phyloP scores from a whole-genome alignment of 2,113 vertebrate genomes.

The Recurvirostra avosetta region DNA sequence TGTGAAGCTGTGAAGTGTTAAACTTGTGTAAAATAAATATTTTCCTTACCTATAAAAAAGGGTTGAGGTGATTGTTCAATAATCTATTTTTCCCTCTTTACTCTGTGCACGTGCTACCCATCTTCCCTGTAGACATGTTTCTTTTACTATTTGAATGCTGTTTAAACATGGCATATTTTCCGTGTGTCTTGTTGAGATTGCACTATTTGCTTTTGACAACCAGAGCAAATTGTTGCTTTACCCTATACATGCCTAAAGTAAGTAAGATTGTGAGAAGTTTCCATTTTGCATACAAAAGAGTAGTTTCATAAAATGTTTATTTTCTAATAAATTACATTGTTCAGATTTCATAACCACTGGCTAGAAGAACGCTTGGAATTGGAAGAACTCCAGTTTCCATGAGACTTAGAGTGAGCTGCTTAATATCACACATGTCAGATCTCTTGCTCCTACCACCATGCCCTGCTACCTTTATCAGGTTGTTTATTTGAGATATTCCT shows the following conservation, averaged over 20 bases:
- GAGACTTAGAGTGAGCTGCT: background rate
- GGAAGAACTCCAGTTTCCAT: background rate
- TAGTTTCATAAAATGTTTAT: background rate
- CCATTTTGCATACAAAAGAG: background rate
- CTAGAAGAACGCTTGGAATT: background rate
- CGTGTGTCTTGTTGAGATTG: background rate
- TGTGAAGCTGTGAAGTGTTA: background rate
- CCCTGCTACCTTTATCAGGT: background rate
- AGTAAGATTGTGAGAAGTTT: background rate
- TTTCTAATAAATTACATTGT: background rate
- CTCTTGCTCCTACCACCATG: background rate
- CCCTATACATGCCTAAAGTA: background rate
- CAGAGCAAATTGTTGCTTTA: background rate
- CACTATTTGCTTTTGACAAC: background rate
- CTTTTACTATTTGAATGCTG: background rate
- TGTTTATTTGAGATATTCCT: background rate
- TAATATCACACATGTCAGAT: background rate
- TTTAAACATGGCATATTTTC: background rate
- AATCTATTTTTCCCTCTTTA: background rate
- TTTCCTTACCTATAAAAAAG: background rate
- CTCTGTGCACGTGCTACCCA: background rate
- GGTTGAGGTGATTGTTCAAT: background rate
- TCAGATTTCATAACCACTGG: background rate
- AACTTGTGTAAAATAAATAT: background rate
- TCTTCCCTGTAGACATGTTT: background rate